These are phyloP conservation scores for Cephus sareptanus DNA, from an alignment of 2,888 invertebrate genomes.

Conservation along the genomic window DNA sequence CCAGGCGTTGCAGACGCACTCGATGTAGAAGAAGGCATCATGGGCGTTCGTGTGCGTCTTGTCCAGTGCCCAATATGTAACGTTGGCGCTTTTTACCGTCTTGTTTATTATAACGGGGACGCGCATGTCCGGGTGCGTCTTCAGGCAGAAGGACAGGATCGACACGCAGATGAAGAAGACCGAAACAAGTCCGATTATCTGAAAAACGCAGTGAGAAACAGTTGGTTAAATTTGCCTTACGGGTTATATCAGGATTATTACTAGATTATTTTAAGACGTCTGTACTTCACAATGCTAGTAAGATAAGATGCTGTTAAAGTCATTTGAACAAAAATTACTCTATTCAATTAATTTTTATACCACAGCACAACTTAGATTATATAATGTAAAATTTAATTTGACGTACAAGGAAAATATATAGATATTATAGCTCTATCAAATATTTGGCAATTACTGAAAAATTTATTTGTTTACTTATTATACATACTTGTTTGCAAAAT, in stretches of 20 bases:
- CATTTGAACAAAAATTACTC: neutral
- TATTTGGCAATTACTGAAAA: neutral
- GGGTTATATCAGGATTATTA: neutral
- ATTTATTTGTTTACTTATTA: neutral
- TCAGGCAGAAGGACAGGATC: constrained; percentile 98
- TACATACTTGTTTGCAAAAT: neutral
- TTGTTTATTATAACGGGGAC: constrained; percentile 88
- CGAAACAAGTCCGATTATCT: constrained; percentile 98
- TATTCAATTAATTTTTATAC: neutral
- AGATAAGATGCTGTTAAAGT: neutral
- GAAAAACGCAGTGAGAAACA: constrained; percentile 61
- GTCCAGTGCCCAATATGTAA: constrained; percentile 86
- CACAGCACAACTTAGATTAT: neutral
- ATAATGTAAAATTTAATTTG: neutral
- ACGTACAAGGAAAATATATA: neutral
- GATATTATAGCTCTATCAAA: neutral
- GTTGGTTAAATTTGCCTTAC: neutral
- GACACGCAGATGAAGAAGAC: constrained; percentile 99
- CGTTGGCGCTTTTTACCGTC: constrained; percentile 80
- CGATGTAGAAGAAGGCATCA: constrained; percentile 97
- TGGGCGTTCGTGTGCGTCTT: constrained; percentile 95
- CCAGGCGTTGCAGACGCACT: constrained; percentile 99
- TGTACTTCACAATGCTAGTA: neutral
- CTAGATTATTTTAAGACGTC: neutral
- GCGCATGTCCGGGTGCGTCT: constrained; percentile 99